These are phyloP conservation scores for Trochalopteron elliotii DNA, from an alignment of 2,113 vertebrate species.

Conservation along the genomic window DNA sequence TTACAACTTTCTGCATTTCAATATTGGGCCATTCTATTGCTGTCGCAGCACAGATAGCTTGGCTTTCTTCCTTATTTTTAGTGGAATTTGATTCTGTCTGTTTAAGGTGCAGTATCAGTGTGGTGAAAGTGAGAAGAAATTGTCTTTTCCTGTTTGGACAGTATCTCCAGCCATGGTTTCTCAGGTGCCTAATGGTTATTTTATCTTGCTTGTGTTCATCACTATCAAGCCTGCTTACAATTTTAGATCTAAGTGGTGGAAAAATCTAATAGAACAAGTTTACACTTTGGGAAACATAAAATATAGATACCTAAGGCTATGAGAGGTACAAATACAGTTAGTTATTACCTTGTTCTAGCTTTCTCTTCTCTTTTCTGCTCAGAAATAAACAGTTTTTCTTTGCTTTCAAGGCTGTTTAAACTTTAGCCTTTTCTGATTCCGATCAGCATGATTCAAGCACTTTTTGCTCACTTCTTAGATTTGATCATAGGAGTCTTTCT, in stretches of 20 bases:
- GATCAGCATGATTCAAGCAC: neutral
- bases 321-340: neutral
- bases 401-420: neutral
- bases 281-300: neutral
- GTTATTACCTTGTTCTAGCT: slow-evolving; percentile 10
- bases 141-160: slow-evolving; percentile 4
- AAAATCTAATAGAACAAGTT: slow-evolving; percentile 33
- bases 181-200: slow-evolving; percentile 29
- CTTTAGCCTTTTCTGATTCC: neutral
- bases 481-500: neutral
- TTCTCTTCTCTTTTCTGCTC: neutral
- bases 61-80: slow-evolving; percentile 56
- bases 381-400: neutral
- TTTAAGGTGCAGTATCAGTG: slow-evolving; percentile 39
- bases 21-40: slow-evolving; percentile 66
- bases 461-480: neutral
- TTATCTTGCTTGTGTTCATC: neutral
- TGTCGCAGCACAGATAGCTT: slow-evolving; percentile 17
- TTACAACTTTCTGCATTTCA: slow-evolving; percentile 75
- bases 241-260: slow-evolving; percentile 22
- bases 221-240: neutral
- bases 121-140: slow-evolving; percentile 49
- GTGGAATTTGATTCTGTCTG: slow-evolving; percentile 66
- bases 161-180: neutral
- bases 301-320: slow-evolving; percentile 34